Evolutionary conservation across 2,888 invertebrate species (phyloP).

Genomic region (Endotricha flammealis): DNA sequence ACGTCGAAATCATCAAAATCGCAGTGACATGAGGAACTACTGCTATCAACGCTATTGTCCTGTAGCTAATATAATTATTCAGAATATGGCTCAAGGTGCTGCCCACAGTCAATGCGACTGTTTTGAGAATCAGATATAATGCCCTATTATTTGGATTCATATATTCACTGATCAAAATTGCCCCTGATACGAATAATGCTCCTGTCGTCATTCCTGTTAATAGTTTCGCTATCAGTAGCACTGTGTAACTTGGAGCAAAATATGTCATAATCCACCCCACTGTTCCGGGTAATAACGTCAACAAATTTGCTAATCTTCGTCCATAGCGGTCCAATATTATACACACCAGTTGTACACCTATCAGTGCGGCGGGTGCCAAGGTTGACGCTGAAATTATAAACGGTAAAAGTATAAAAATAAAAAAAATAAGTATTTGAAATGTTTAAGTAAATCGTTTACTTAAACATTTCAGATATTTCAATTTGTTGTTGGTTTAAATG

Average conservation of each 20-base stretch:
- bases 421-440: no score
- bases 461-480: no score
- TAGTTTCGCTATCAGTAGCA: slow-evolving; percentile 36
- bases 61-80: slow-evolving; percentile 37
- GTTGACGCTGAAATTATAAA: slow-evolving; percentile 5
- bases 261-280: slow-evolving; percentile 35
- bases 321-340: slow-evolving; percentile 30
- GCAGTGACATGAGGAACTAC: slow-evolving; percentile 33
- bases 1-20: slow-evolving; percentile 45
- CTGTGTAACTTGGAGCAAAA: slow-evolving; percentile 28
- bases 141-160: slow-evolving; percentile 44
- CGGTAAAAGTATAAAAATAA: no score
- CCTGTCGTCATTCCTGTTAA: slow-evolving; percentile 39
- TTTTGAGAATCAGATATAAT: slow-evolving; percentile 48
- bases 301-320: slow-evolving; percentile 22
- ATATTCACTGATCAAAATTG: slow-evolving; percentile 51
- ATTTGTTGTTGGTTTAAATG: no score
- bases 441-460: no score
- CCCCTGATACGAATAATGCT: slow-evolving; percentile 38
- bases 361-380: slow-evolving; percentile 5
- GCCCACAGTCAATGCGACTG: slow-evolving; percentile 21
- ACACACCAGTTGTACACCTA: slow-evolving; percentile 26
- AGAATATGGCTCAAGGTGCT: slow-evolving; percentile 26
- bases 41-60: slow-evolving; percentile 34
- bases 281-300: slow-evolving; percentile 26